Base-by-base conservation (phyloP, 2,888 invertebrate species). In the Nephrotoma guestfalica region DNA sequence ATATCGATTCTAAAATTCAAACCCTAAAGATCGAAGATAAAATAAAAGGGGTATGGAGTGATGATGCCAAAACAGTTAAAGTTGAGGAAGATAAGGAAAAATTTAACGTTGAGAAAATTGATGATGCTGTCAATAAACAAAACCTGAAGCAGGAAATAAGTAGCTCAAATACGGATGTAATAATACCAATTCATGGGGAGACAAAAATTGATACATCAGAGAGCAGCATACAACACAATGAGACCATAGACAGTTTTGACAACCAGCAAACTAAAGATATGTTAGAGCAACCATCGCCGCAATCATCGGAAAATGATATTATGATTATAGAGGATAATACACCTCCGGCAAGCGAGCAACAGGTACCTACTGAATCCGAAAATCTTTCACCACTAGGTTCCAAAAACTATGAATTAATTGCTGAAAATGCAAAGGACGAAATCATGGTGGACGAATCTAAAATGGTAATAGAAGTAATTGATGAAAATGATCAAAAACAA, bases 51-150 rank as follows among this genome's bases (percentile, higher is more conserved):
- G 88, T 88, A 87, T 87, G 89, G 30, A 86, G 88, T 41, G 42
- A 41, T 7, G 42, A 84, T 15, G 84, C 0, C n/a, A 84, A 86
- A 87, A 83, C 88, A 88, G 86, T 89, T 88, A 83, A 89, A 88
- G 85, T 87, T 45, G 89, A 89, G 86, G 88, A 88, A 87, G 87
- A 89, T 15, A 86, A 88, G 51, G 86, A 89, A 83, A 89, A 90
- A 86, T 89, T 89, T 57, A 88, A 88, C 41, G 88, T 88, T 15
- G 89, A 88, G 6, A 89, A 89, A 86, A 88, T 88, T 51, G 88
- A 89, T 41, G 88, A 89, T 15, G n/a, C 15, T 15, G 15, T 0
- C 30, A 71, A 30, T 30, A 30, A 30, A 30, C 30, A 30, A 3
- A 30, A 86, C 41, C 40, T n/a, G 86, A 87, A n/a, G 83, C 85